Evolutionary conservation across 2,113 vertebrate genomes (phyloP).

Genomic region (Potamarius usumacintae): DNA sequence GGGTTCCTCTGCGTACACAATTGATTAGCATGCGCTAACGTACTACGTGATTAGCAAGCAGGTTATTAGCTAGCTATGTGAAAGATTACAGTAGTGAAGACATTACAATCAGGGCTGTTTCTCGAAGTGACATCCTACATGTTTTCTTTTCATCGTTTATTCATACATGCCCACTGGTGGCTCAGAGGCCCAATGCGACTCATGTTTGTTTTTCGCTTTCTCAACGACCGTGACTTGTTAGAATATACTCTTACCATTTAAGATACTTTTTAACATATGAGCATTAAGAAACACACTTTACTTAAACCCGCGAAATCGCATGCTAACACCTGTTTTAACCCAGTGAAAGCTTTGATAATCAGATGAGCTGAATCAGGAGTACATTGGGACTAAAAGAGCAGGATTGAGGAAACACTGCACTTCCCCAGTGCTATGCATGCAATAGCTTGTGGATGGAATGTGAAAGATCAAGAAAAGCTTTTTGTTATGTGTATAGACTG

Average conservation of each 20-base stretch:
- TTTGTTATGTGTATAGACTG: constrained; percentile 65
- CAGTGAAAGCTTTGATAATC: background rate
- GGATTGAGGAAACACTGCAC: background rate
- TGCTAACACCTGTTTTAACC: background rate
- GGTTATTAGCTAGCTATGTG: background rate
- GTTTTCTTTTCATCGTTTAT: background rate
- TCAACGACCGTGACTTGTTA: background rate
- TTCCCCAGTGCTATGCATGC: constrained; percentile 71
- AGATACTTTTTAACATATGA: background rate
- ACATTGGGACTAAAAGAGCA: background rate
- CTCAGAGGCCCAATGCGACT: background rate
- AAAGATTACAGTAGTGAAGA: background rate
- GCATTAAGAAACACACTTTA: background rate
- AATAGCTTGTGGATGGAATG: constrained; percentile 77
- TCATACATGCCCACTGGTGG: background rate
- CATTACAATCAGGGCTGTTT: background rate
- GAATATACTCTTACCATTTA: background rate
- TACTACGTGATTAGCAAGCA: background rate
- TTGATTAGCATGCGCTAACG: background rate
- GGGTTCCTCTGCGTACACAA: too few relatives aligned
- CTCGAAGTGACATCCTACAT: background rate
- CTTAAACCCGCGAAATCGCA: background rate
- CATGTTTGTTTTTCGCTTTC: background rate
- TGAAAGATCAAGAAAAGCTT: constrained; percentile 66
- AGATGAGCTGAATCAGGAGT: background rate